A percentile compares a stretch with the other conserved stretches of the same genome.
phyloP scores from a whole-genome alignment of 2,113 vertebrate genomes.

The Spilogale gracilis region DNA sequence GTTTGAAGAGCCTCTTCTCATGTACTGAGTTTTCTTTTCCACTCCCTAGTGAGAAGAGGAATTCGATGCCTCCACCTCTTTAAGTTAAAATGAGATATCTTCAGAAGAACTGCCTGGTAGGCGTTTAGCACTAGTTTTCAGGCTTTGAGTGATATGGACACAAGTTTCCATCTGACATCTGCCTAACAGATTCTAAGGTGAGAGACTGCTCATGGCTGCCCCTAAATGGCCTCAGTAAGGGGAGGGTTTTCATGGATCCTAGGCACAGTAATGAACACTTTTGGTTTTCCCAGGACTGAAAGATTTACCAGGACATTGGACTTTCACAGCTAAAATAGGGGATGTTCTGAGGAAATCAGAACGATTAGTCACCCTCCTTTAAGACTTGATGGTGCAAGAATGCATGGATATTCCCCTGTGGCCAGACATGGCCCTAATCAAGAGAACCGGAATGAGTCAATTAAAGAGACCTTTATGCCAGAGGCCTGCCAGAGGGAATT shows the following conservation, averaged over 20 bases:
- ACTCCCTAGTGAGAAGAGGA: background rate
- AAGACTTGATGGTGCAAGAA: background rate
- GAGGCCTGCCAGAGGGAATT: background rate
- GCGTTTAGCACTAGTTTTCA: background rate
- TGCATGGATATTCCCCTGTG: background rate
- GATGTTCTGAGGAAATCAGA: background rate
- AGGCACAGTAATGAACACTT: background rate
- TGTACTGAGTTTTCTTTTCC: background rate
- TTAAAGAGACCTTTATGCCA: background rate
- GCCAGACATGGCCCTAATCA: background rate
- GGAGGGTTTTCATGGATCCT: background rate
- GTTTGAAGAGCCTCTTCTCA: background rate
- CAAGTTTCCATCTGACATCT: background rate
- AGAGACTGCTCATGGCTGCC: background rate
- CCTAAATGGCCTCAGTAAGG: background rate
- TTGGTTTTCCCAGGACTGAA: background rate
- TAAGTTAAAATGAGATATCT: background rate
- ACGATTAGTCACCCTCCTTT: background rate
- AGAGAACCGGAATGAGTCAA: background rate
- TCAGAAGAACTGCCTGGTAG: background rate
- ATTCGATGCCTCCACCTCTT: background rate
- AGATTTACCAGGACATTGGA: background rate
- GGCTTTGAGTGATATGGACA: background rate
- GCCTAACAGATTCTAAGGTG: background rate
- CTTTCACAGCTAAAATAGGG: background rate